These are phyloP conservation scores for Eremobia ochroleuca DNA, from an alignment of 2,888 invertebrate genomes.

Conservation along the genomic window DNA sequence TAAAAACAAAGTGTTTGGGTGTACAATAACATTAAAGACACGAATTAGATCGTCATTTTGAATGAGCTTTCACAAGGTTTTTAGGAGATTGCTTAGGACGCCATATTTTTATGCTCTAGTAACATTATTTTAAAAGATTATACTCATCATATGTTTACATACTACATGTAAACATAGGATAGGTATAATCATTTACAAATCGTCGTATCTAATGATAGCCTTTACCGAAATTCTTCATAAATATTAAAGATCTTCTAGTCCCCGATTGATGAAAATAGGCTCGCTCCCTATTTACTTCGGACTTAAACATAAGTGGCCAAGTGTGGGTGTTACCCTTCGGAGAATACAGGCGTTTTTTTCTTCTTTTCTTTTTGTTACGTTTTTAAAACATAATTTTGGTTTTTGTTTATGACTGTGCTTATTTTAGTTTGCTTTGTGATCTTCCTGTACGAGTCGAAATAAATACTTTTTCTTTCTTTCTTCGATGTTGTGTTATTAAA, in stretches of 20 bases:
- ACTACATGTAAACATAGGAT: background rate
- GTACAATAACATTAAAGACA: slow-evolving; percentile 21
- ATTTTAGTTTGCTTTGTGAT: too few species aligned
- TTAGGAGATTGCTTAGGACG: background rate
- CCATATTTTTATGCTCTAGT: background rate
- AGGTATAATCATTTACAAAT: background rate
- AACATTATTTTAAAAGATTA: too few species aligned
- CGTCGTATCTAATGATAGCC: background rate
- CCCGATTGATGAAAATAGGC: background rate
- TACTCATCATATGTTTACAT: too few species aligned
- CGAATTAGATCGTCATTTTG: slow-evolving; percentile 25
- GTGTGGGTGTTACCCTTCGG: background rate
- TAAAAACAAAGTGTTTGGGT: slow-evolving; percentile 30
- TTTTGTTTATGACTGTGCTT: too few species aligned
- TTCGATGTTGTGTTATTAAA: background rate
- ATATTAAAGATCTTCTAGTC: slow-evolving; percentile 43
- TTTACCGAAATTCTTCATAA: background rate
- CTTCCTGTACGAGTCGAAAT: too few species aligned
- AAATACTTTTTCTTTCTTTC: too few species aligned
- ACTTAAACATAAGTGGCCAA: background rate
- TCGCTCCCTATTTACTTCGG: background rate
- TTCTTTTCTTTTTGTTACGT: too few species aligned
- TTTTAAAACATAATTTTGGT: too few species aligned
- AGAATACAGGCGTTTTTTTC: background rate
- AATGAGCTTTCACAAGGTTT: background rate